Evolutionary conservation across 2,797 vertebrate species (phyloP), one percentile per base, ranked within the genome.

Genomic region (Melanotaenia pygmaea): DNA sequence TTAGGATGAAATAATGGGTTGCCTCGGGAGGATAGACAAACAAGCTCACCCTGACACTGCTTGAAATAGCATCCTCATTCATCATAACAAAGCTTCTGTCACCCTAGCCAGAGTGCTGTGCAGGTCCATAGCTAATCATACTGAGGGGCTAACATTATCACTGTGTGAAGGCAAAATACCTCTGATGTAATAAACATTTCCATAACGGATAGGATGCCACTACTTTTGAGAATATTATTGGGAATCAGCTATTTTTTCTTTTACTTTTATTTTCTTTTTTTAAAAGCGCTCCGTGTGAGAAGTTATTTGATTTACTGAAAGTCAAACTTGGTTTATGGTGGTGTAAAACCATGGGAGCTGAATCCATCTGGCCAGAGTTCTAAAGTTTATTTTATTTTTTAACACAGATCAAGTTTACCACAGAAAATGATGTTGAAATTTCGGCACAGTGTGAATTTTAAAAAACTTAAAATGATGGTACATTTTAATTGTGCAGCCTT

Each of bases 1-100:
- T 76, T 84, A 77, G 62, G 82, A 79, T 73, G 45, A 75, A 85
- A 85, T 84, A 77, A 88, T 90, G 78, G 50, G 45, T 81, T 74
- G 78, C 65, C 79, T 80, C 61, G 8, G 75, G 72, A 81, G 79
- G 64, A 63, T 53, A 82, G 75, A 70, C 65, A 72, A 85, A 76
- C 77, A 71, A 32, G 54, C 80, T 79, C 40, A 74, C 45, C 51
- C 80, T 74, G 77, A 84, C 82, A 77, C 75, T 77, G 77, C 69
- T 51, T 72, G 24, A 85, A 70, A 88, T 71, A 80, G 70, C 47
- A 70, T 61, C 65, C 76, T 85, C 72, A 85, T 89, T 88, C 68
- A 89, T 88, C 85, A 86, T 66, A 47, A 51, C 70, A 74, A 26
- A 45, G 45, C 71, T 45, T 79, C 64, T 76, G 76, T 67, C 67